Conservation (phyloP, 2,797 vertebrate species). For the Clarias pachynema region DNA sequence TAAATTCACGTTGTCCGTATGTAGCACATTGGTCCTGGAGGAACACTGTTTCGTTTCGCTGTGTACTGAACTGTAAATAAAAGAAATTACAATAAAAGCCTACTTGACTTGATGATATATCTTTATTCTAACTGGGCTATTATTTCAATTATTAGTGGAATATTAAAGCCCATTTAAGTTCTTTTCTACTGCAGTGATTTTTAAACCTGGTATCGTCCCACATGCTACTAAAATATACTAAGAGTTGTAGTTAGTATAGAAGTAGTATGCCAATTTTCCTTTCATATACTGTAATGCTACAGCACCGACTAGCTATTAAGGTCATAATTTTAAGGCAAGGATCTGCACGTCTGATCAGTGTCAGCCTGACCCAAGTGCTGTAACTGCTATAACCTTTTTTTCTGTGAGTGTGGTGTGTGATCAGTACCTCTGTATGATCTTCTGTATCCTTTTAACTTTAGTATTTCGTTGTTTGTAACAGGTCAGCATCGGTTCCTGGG, state of each 20-base stretch:
- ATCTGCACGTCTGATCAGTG: not conserved
- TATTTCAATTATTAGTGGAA: too few species aligned
- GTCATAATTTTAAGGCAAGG: not conserved
- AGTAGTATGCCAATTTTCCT: not conserved
- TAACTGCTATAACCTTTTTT: not conserved
- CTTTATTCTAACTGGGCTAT: too few species aligned
- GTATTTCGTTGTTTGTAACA: conserved; percentile 55
- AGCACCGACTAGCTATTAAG: conserved; percentile 48
- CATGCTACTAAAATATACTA: not conserved
- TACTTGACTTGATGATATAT: too few species aligned
- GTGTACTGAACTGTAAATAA: too few species aligned
- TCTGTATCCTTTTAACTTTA: not conserved
- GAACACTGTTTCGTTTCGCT: too few species aligned
- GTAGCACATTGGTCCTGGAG: too few species aligned
- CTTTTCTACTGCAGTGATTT: not conserved
- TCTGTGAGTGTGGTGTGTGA: not conserved
- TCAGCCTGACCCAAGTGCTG: not conserved
- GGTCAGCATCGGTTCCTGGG: conserved; percentile 92
- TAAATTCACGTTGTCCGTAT: too few species aligned
- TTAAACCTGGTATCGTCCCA: not conserved
- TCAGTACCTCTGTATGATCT: not conserved
- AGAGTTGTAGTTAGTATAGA: not conserved
- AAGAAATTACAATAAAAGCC: too few species aligned
- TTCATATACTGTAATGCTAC: not conserved
- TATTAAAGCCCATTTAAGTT: not conserved